These are phyloP conservation scores for Halictus rubicundus DNA, from an alignment of 1,140 invertebrate species.

Conservation along the genomic window DNA sequence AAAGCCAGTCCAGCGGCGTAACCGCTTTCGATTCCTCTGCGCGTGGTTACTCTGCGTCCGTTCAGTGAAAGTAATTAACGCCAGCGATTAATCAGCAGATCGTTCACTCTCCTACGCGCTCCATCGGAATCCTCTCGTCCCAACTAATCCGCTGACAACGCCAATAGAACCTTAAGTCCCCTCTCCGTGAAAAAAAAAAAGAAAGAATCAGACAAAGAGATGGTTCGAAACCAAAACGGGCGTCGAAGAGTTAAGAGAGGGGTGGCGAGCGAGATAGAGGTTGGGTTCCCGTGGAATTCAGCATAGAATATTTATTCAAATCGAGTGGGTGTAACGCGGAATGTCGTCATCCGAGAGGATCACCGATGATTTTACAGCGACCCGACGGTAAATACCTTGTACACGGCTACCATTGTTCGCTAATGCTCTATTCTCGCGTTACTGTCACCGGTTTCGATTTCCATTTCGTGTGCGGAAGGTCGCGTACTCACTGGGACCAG, in stretches of 20 bases:
- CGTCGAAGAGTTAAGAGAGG: too few species aligned
- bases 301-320: background rate
- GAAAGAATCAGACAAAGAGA: background rate
- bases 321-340: conserved; percentile 22
- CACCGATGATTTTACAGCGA: background rate
- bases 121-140: too few species aligned
- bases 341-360: conserved; percentile 18
- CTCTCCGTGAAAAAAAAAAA: too few species aligned
- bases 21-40: background rate
- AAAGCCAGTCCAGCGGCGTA: conserved; percentile 12
- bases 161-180: too few species aligned
- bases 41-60: background rate
- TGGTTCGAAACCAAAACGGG: too few species aligned
- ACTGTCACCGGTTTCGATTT: background rate
- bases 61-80: conserved; percentile 38
- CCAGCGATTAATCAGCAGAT: too few species aligned
- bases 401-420: too few species aligned
- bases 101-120: background rate
- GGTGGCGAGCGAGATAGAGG: too few species aligned
- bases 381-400: background rate
- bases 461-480: background rate
- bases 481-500: too few species aligned
- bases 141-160: too few species aligned
- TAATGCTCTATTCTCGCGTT: too few species aligned
- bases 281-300: background rate